Percentiles rank a stretch among this genome's conserved stretches.
Evolutionary conservation across 2,797 vertebrate species (phyloP).

Genomic region (Hydrophis major): DNA sequence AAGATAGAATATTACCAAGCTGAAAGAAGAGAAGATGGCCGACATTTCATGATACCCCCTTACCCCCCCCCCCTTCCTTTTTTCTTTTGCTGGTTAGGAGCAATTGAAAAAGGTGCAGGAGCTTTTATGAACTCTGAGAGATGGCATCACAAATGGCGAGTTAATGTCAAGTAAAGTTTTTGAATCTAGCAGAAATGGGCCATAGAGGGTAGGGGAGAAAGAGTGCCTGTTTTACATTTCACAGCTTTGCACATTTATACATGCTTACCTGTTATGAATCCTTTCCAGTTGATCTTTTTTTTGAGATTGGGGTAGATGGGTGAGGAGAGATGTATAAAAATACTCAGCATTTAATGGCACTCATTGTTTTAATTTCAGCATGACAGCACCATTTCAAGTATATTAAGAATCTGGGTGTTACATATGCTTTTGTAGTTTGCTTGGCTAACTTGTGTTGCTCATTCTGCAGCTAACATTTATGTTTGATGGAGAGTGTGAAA

Average conservation of each 20-base stretch:
- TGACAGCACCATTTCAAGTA: constrained; percentile 37
- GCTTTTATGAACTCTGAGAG: not conserved
- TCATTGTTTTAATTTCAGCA: constrained; percentile 32
- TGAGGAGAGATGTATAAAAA: not conserved
- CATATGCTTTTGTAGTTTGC: not conserved
- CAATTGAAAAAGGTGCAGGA: not conserved
- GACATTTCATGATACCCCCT: not conserved
- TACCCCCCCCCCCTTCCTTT: not conserved
- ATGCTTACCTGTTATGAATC: not conserved
- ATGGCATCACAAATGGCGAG: not conserved
- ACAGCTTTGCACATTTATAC: not conserved
- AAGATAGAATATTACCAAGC: not conserved
- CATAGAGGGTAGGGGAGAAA: not conserved
- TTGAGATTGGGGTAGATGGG: not conserved
- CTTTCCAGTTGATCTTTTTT: constrained; percentile 15
- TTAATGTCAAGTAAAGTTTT: not conserved
- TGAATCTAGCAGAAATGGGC: not conserved
- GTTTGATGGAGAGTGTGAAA: not conserved
- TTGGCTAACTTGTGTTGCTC: constrained; percentile 26
- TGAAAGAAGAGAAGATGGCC: not conserved
- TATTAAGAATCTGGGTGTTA: constrained; percentile 31
- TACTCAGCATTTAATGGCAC: not conserved
- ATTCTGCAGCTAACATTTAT: constrained; percentile 34
- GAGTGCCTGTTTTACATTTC: not conserved
- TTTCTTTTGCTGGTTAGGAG: not conserved